Evolutionary conservation across 2,797 vertebrate genomes (phyloP), one percentile per base, ranked within the genome.

Genomic region (Epinephelus malabaricus): DNA sequence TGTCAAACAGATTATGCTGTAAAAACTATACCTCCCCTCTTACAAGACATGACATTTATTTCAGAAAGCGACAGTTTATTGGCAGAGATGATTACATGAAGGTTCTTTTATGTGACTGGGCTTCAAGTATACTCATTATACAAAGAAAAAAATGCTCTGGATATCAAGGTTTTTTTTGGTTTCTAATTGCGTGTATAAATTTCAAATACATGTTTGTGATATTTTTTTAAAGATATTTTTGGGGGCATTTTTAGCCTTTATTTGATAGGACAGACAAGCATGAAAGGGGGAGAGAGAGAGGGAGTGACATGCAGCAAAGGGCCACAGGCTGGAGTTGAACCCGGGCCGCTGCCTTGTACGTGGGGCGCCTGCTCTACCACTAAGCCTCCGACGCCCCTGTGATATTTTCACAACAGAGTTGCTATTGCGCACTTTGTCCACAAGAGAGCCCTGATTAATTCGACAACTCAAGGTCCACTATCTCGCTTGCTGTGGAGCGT

Each of bases 1-100:
- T 71, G 59, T 79, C 61, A 69, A 27, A 79, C 12, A 45, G 50
- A 74, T 53, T 60, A 69, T 10, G 7, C 23, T 34, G 10, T 74
- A 46, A 49, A 70, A 6, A 55, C 17, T 56, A 23, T 6, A 47
- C 19, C 34, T 53, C 4, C 21, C 6, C 13, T 27, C 40, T 58
- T 38, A 21, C 9, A 12, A n/a, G 23, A 40, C 40, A 47, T 25
- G 0, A 58, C 38, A 18, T 30, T 50, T 10, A 47, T 58, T 59
- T 49, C 0, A 18, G 25, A 54, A 56, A 54, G 30, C 18, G 40
- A 4, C 14, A 30, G n/a, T 72, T 50, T 38, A 47, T 47, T 8
- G 14, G 6, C 5, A 34, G 51, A 27, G 18, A 13, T 21, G 60
- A 62, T 49, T 25, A n/a, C 18, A 46, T n/a, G 18, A 21, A 13